Evolutionary conservation across 2,888 invertebrate genomes (phyloP).

Genomic region (Ormyrus nitidulus): DNA sequence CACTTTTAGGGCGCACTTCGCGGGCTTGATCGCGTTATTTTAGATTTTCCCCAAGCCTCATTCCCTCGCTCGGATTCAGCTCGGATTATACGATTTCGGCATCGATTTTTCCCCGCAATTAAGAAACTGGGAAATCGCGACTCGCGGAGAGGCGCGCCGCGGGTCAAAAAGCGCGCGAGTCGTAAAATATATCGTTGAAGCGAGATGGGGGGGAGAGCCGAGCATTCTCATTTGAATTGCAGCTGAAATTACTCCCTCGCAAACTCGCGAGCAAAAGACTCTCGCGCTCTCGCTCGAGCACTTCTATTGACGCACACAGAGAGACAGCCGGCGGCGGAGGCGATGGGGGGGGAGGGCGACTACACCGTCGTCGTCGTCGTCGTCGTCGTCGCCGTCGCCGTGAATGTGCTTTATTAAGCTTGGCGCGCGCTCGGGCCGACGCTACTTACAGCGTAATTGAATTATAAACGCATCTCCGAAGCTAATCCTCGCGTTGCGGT

Average conservation of each 20-base stretch:
- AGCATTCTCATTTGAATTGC: too few species aligned
- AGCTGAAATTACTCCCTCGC: slow-evolving; percentile 8
- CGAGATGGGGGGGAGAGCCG: too few species aligned
- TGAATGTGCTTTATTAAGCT: slow-evolving; percentile 69
- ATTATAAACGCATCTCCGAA: slow-evolving; percentile 68
- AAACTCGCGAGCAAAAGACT: slow-evolving; percentile 8
- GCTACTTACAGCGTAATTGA: slow-evolving; percentile 68
- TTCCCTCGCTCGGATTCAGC: too few species aligned
- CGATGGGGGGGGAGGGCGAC: too few species aligned
- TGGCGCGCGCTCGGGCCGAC: slow-evolving; percentile 61
- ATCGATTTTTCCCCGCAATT: too few species aligned
- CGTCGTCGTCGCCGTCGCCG: slow-evolving; percentile 49
- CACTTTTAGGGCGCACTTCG: slow-evolving; percentile 27
- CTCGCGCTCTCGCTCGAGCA: not conserved
- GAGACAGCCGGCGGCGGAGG: not conserved
- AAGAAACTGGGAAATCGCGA: too few species aligned
- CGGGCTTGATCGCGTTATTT: not conserved
- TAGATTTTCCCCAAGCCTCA: not conserved
- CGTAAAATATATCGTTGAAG: too few species aligned
- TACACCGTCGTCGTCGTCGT: not conserved
- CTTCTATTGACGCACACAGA: not conserved
- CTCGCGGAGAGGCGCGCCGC: too few species aligned
- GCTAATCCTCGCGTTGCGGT: slow-evolving; percentile 61
- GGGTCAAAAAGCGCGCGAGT: too few species aligned
- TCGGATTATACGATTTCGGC: too few species aligned